Base-by-base conservation (phyloP, 1,140 invertebrate species). In the Charaxes varanes region DNA sequence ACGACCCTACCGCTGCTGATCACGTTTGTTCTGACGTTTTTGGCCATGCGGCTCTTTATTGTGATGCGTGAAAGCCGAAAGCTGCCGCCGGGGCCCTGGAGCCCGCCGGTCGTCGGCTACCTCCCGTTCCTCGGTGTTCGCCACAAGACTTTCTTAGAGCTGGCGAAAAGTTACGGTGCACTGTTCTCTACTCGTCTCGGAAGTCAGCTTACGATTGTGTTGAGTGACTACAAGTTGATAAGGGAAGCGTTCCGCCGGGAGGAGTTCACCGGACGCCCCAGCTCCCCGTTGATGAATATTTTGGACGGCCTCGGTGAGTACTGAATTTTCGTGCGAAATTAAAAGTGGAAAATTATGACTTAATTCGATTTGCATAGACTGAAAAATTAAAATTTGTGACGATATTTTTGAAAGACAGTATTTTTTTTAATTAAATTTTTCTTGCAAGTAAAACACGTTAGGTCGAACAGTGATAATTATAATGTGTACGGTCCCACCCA, bases 241-340 rank as follows among this genome's bases (percentile, higher is more conserved):
- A 85, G 93, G 33, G 92, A 96, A 60, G 90, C 93, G 10, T 97
- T 97, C 71, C 85, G 91, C 0, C 88, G 89, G 8, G 92, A 94
- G 58, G 93, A 94, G 56, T 95, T 96, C 80, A 93, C 92, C 43
- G 94, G 92, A 14, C 87, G 94, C 32, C 95, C 95, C 7, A 90
- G 90, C 54, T 94, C 90, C 6, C 92, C 93, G 23, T 90, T 96
- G 55, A 94, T 90, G 84, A 89, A 91, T 53, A 92, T 95, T n/a
- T 86, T 97, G 14, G 93, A 91, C 61, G 94, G 94, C 58, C 95
- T 94, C 41, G 95, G 94, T 96, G 78, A 94, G 90, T 91, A 11
- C n/a, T n/a, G n/a, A 18, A 24, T 21, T 10, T 36, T n/a, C 6
- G 21, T 22, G 2, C 2, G 2, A 22, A n/a, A n/a, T n/a, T n/a